phyloP scores from a whole-genome alignment of 1,140 invertebrate species.

The Chrysopa pallens region DNA sequence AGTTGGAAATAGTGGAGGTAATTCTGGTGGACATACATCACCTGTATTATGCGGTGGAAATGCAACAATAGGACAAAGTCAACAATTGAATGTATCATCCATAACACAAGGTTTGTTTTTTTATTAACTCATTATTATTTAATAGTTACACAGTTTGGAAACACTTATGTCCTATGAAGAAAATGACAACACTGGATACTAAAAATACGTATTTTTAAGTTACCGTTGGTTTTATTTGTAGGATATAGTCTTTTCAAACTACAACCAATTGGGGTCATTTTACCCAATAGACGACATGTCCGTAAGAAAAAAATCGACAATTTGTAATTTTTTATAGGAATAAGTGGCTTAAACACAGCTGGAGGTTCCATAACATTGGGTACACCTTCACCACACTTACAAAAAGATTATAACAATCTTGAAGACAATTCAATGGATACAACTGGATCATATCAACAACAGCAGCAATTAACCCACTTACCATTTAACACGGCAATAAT shows the following conservation, averaged over 20 bases:
- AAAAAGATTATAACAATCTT: slow-evolving; percentile 20
- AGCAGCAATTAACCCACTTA: neutral
- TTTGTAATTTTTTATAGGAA: slow-evolving; percentile 16
- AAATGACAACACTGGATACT: no score
- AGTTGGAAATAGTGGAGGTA: slow-evolving; percentile 11
- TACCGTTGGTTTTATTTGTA: no score
- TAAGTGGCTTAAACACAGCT: slow-evolving; percentile 38
- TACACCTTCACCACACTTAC: slow-evolving; percentile 31
- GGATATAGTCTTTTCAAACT: no score
- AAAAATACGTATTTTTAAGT: no score
- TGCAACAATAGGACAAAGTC: slow-evolving; percentile 3
- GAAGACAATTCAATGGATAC: slow-evolving; percentile 15
- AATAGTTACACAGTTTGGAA: no score
- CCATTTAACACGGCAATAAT: neutral
- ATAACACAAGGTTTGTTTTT: slow-evolving; percentile 20
- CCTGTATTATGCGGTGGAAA: slow-evolving; percentile 18
- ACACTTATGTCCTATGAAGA: no score
- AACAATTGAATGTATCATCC: slow-evolving; percentile 15
- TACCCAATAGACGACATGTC: no score
- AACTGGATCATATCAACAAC: neutral
- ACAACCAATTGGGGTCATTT: no score
- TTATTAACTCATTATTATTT: no score
- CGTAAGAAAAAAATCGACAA: no score
- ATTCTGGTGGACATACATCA: slow-evolving; percentile 4
- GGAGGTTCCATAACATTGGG: slow-evolving; percentile 59